phyloP scores from a whole-genome alignment of 2,888 invertebrate genomes.

The Tethea ocularis region DNA sequence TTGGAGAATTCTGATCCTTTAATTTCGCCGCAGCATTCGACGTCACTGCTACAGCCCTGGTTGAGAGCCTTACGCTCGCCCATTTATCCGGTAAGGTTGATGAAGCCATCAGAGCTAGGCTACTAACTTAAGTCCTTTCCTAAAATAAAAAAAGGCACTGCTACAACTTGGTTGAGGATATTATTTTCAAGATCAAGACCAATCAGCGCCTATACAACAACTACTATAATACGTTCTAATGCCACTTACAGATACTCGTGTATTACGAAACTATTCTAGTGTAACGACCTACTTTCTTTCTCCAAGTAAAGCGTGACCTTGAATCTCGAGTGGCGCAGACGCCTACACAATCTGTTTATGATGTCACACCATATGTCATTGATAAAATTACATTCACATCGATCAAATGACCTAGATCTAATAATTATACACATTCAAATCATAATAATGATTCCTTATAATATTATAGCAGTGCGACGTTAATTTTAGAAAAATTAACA shows the following conservation, averaged over 20 bases:
- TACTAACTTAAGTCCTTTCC: no score
- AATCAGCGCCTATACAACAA: background rate
- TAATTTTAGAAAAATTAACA: no score
- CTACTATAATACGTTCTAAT: background rate
- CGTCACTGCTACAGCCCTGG: no score
- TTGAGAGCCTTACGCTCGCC: no score
- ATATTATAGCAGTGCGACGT: no score
- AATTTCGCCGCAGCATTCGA: no score
- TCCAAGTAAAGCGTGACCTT: conserved; percentile 27
- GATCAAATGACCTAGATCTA: background rate
- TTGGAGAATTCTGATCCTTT: no score
- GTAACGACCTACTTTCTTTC: conserved; percentile 33
- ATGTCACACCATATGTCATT: conserved; percentile 9
- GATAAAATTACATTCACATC: background rate
- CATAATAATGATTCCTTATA: no score
- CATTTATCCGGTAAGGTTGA: no score
- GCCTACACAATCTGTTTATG: background rate
- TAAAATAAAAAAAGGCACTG: no score
- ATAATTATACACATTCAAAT: background rate
- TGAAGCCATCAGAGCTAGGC: no score
- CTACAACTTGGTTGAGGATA: no score
- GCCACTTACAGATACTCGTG: background rate
- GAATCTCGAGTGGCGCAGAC: conserved; percentile 14
- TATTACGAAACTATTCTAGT: conserved; percentile 31
- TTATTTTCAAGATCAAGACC: background rate